Evolutionary conservation across 2,888 invertebrate genomes (phyloP), one percentile per base, ranked within the genome.

Genomic region (Chrysopilus asiliformis): DNA sequence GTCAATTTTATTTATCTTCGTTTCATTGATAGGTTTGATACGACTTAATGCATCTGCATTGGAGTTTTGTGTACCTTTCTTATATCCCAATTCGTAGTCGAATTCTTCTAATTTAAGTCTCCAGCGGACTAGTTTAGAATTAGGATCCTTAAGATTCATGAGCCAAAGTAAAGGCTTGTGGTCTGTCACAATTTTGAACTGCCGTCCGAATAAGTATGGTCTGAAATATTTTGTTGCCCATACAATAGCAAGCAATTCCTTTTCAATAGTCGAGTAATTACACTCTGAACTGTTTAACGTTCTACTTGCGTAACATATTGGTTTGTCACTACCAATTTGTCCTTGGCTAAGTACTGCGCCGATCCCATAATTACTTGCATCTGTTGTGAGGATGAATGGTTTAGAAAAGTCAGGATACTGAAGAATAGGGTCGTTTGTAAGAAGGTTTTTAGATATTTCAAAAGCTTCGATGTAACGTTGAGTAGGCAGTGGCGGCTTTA

Each of bases 141-240:
- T 55, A 1, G 57, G 57, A 7, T 60, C 56, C 45, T 60, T 59
- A 1, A 58, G 27, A 1, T 44, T 50, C 47, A 57, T 52, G 0
- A 61, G 33, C 53, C 56, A 61, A 4, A 44, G 47, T 3, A 61
- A 35, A 2, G 57, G 56, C 34, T 52, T 46, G 38, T 63, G 61
- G 34, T 64, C 62, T 1, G 58, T 62, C 3, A 54, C 49, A 1
- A 64, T 57, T 0, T 39, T 49, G 22, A 64, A 60, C 36, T 50
- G 49, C 18, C 45, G 44, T 2, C 56, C 56, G 28, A 52, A 56
- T 6, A 59, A 9, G 19, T 57, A 57, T 1, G 53, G 55, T 26
- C 54, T 28, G 24, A 57, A 57, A 32, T 55, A 50, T 43, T 56
- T 53, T 1, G 45, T 41, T 1, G 51, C 53, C 53, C 51, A 55